Evolutionary conservation across 2,113 vertebrate genomes (phyloP).

Genomic region (Plecotus auritus): DNA sequence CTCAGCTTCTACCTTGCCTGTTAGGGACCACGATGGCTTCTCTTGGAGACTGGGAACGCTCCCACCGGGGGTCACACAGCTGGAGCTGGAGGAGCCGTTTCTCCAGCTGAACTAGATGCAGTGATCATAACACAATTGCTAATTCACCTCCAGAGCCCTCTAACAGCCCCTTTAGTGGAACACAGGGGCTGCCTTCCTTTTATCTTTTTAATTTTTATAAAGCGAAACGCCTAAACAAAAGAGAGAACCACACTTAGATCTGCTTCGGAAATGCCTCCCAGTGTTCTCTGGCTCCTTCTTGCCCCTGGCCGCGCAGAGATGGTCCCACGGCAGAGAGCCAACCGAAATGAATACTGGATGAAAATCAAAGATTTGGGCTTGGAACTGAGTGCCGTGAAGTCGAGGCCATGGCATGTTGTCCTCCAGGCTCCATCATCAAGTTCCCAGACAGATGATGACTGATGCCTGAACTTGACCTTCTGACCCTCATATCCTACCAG

Average conservation of each 20-base stretch:
- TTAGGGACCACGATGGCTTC: conserved; percentile 51
- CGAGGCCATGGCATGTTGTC: rapidly evolving
- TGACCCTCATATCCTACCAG: neutral
- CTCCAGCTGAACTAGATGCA: conserved; percentile 75
- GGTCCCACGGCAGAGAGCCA: neutral
- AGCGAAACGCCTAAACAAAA: conserved; percentile 68
- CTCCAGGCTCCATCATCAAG: neutral
- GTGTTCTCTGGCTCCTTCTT: neutral
- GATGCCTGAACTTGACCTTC: neutral
- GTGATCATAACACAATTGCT: conserved; percentile 71
- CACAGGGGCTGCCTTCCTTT: conserved; percentile 55
- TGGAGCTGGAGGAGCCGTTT: conserved; percentile 72
- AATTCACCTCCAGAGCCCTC: conserved; percentile 75
- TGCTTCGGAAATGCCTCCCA: neutral
- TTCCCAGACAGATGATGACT: neutral
- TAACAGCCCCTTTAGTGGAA: conserved; percentile 74
- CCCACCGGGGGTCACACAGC: conserved; percentile 38
- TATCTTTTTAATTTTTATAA: conserved; percentile 67
- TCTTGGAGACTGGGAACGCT: conserved; percentile 50
- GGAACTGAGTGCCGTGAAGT: neutral
- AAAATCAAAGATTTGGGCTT: neutral
- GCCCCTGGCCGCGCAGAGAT: neutral
- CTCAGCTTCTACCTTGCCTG: conserved; percentile 25
- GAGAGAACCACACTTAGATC: conserved; percentile 33
- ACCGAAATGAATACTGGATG: neutral